Evolutionary conservation across 2,888 invertebrate species (phyloP), one percentile per base, ranked within the genome.

Genomic region (Dolomedes plantarius): DNA sequence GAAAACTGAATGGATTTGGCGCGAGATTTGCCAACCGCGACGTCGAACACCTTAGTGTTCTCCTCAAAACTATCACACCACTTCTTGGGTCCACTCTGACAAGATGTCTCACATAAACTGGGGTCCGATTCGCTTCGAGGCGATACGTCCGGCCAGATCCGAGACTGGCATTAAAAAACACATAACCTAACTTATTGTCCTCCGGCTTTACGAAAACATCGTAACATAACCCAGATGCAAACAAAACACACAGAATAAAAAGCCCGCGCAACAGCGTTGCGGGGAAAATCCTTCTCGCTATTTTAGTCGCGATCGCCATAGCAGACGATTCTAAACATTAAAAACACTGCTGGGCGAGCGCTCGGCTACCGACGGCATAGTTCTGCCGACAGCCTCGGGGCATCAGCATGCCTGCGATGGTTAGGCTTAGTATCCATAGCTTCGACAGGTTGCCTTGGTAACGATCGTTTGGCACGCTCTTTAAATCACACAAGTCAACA

Each of bases 1-100:
- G 95, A 90, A 96, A 94, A 3, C 96, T 96, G 91, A 97, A 96
- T 79, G 96, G 93, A 90, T 95, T 95, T 0, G 96, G 96, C 5
- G 87, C 86, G 13, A 88, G 65, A 41, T 87, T 81, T 9, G 83
- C 64, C 11, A 88, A 39, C 19, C 65, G 75, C 3, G 82, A 16
- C 11, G 80, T 68, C 7, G 80, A 78, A 81, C 88, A 88, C 28
- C 71, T 23, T 16, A 88, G 50, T 0, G 80, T 85, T 23, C 81
- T 46, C 32, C 85, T 65, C 6, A 88, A 64, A 1, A 75, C 68
- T 28, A 88, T 41, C 5, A 74, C 56, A 9, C 88, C 88, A 93
- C 94, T 90, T 94, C 94, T 79, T 94, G 93, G 91, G 95, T 74
- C 94, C 82, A 97, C 95, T 89, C 94, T 92, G 79, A 96, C 93